Evolutionary conservation across 2,113 vertebrate genomes (phyloP), one percentile per base, ranked within the genome.

Genomic region (Aegithalos caudatus): DNA sequence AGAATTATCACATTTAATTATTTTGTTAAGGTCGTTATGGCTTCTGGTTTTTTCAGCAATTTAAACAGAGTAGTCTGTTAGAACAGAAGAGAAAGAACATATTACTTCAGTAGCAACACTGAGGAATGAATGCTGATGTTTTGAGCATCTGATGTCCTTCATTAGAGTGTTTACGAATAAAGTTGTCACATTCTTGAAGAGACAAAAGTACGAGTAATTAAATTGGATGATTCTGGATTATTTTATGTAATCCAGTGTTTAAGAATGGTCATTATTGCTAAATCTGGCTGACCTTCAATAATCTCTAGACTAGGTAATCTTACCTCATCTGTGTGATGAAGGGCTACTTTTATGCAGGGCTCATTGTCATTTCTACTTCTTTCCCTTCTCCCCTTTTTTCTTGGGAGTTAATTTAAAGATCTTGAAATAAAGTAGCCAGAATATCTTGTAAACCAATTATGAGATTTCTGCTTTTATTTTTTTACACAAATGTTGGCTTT

Each of bases 1-100:
- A 84, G 92, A 95, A 80, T 95, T 90, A 93, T 73, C 73, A 83
- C 60, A 6, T 95, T 94, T 96, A 96, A 94, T 95, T 96, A 91
- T 64, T 82, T 95, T 51, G 16, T 70, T 88, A 95, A 79, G 85
- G 67, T 87, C 37, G 11, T 73, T 90, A 53, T 42, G 12, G 44
- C 29, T 81, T 94, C 42, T 92, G 50, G 21, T 44, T 93, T 78
- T 87, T 66, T 81, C n/a, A 51, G 31, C 79, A 70, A 67, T 79
- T 50, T 35, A 61, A 66, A 27, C 44, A 57, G 12, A 45, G 44
- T 7, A 3, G 14, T 76, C 10, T 90, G 38, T 81, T 96, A 48
- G 35, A 80, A 57, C 24, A 84, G 76, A 85, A 50, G 25, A 57
- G 77, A 90, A 87, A 65, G 6, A 35, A 9, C 2, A 15, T 18